Base-by-base conservation (phyloP, 2,888 invertebrate species). In the Leptinotarsa rubiginosa region DNA sequence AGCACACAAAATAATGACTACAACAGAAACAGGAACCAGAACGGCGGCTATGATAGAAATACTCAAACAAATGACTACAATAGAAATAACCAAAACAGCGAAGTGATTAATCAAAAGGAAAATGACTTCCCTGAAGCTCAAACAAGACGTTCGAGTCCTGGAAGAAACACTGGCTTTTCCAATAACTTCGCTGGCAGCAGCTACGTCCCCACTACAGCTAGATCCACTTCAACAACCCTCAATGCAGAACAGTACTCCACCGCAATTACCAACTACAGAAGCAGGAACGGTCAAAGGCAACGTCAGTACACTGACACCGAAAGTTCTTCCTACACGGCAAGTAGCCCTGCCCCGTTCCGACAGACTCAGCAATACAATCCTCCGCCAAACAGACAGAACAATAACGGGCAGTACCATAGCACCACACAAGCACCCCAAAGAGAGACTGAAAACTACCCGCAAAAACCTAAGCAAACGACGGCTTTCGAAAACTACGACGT, bases 141-240 rank as follows among this genome's bases (percentile, higher is more conserved):
- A 59, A 86, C 88, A 1, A 84, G 83, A 56, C 84, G 85, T 50
- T 86, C 88, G 20, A 56, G 74, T 16, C 49, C 68, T 49, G 47
- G 65, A 16, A 83, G 85, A 73, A 84, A 87, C 13, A 85, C 87
- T 5, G 86, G 85, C 18, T 87, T 87, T 75, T 74, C 85, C 16
- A 90, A 88, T 78, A 88, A 88, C 78, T 90, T 88, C 73, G 87
- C 89, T 18, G 89, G 88, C 47, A 89, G 88, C 72, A 88, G 87
- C 77, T 89, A 88, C 70, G 81, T 86, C 2, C 89, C 90, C 1
- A 90, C 90, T 0, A 90, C 90, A 1, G 84, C 88, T 69, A 87
- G 87, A 62, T 87, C 89, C 83, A 85, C 73, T 83, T 79, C 69
- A 81, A 85, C 81, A 81, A 78, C 79, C 77, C 69, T 82, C 66